Percentiles rank a stretch among this genome's conserved stretches.
Conservation (phyloP, 2,797 vertebrate genomes). For the Manis crassicaudata region DNA sequence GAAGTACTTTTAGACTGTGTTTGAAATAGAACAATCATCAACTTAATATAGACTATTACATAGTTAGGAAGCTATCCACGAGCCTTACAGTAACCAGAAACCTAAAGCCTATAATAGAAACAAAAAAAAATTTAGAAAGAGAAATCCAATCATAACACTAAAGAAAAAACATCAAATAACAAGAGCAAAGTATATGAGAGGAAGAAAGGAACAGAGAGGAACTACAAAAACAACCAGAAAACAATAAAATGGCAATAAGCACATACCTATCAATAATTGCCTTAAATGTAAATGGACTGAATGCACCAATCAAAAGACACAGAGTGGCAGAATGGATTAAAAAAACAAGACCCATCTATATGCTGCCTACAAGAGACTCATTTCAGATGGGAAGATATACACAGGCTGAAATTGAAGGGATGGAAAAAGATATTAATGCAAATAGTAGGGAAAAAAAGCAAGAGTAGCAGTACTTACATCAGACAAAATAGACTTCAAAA, state of each 20-base stretch:
- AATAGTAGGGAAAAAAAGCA: background rate
- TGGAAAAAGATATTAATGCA: background rate
- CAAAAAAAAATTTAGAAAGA: too few relatives aligned
- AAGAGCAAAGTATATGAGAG: too few relatives aligned
- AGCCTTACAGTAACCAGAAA: too few relatives aligned
- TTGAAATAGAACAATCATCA: too few relatives aligned
- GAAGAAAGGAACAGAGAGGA: background rate
- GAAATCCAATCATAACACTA: background rate
- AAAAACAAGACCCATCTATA: background rate
- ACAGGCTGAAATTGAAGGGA: background rate
- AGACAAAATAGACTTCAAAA: background rate
- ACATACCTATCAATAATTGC: background rate
- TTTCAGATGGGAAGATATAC: background rate
- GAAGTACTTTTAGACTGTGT: too few relatives aligned
- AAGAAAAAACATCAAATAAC: background rate
- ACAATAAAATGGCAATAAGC: background rate
- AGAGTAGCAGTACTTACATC: background rate
- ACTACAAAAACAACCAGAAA: background rate
- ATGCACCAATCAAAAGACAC: background rate
- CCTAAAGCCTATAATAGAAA: too few relatives aligned
- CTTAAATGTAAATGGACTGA: background rate
- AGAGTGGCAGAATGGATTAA: background rate
- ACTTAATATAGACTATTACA: too few relatives aligned
- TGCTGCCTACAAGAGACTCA: background rate
- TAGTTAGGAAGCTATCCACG: too few relatives aligned